Conservation (phyloP, 2,113 vertebrate genomes). For the Paralichthys olivaceus region DNA sequence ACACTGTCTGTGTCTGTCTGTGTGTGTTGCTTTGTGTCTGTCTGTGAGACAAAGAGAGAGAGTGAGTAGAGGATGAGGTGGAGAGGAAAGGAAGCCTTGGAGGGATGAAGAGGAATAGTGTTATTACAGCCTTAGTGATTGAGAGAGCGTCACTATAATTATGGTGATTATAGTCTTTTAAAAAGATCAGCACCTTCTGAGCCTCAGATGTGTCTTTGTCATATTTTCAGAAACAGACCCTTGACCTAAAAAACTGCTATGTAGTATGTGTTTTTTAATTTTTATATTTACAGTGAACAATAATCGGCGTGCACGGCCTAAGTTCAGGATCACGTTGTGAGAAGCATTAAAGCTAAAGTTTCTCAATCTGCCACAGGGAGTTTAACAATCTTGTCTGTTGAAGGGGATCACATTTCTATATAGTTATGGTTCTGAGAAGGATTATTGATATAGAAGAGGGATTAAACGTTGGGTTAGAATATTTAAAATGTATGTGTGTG, state of each 20-base stretch:
- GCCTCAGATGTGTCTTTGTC: conserved; percentile 22
- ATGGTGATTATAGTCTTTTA: conserved; percentile 63
- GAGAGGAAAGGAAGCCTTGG: conserved; percentile 33
- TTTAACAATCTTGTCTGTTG: too few species aligned
- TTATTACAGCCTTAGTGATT: conserved; percentile 59
- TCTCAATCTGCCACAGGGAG: too few species aligned
- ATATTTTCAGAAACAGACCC: conserved; percentile 29
- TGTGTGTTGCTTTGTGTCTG: conserved; percentile 24
- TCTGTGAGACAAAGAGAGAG: conserved; percentile 35
- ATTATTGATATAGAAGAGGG: too few species aligned
- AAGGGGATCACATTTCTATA: too few species aligned
- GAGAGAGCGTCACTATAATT: conserved; percentile 59
- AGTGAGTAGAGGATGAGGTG: conserved; percentile 15
- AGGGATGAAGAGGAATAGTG: conserved; percentile 35
- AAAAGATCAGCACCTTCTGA: conserved; percentile 62
- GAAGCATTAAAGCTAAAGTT: background rate
- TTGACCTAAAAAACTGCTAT: conserved; percentile 22
- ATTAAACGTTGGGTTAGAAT: too few species aligned
- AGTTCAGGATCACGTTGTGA: background rate
- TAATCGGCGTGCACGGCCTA: background rate
- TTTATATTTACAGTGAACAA: background rate
- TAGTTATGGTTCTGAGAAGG: too few species aligned
- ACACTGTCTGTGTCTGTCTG: conserved; percentile 21
- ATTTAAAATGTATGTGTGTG: background rate
- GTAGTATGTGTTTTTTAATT: conserved; percentile 4